These are phyloP conservation scores for Tetramorium parvispinum DNA, from an alignment of 1,140 invertebrate species.

Conservation along the genomic window DNA sequence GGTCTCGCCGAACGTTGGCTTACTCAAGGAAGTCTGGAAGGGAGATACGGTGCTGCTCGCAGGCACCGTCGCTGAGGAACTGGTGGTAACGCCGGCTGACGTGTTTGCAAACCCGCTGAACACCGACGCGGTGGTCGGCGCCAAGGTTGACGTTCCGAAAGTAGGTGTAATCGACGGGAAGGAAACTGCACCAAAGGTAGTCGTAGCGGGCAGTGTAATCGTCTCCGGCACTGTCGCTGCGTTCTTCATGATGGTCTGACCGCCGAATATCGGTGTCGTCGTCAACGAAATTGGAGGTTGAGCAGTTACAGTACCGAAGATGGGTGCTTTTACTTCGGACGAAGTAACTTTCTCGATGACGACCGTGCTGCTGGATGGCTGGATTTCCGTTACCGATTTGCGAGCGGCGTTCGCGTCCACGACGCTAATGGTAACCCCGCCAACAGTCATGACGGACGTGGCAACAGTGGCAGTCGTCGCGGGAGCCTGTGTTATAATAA, in stretches of 20 bases:
- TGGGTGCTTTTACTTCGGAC: slow-evolving; percentile 21
- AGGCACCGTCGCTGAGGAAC: not conserved
- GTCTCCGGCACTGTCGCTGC: slow-evolving; percentile 43
- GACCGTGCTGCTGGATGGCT: slow-evolving; percentile 14
- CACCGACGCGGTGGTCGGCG: slow-evolving; percentile 38
- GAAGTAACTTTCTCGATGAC: slow-evolving; percentile 54
- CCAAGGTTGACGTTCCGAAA: slow-evolving; percentile 13
- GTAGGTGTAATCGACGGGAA: slow-evolving; percentile 37
- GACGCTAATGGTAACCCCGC: slow-evolving; percentile 35
- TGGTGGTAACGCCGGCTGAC: not conserved
- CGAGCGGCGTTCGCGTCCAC: not conserved
- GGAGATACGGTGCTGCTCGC: slow-evolving; percentile 32
- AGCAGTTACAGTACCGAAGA: not conserved
- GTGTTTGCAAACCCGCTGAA: slow-evolving; percentile 53
- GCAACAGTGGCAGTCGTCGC: not conserved
- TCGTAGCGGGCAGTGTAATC: slow-evolving; percentile 36
- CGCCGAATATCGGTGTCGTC: slow-evolving; percentile 36
- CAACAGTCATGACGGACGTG: not conserved
- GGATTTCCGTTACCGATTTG: not conserved
- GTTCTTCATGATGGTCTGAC: slow-evolving; percentile 31
- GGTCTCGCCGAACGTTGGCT: slow-evolving; percentile 47
- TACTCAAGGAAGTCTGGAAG: slow-evolving; percentile 53
- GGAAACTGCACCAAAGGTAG: slow-evolving; percentile 44
- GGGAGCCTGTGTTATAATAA: slow-evolving; percentile 1
- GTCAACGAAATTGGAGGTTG: slow-evolving; percentile 27